A percentile compares a stretch with the other conserved stretches of the same genome.
Conservation (phyloP, 2,797 vertebrate species). For the Anniella stebbinsi region DNA sequence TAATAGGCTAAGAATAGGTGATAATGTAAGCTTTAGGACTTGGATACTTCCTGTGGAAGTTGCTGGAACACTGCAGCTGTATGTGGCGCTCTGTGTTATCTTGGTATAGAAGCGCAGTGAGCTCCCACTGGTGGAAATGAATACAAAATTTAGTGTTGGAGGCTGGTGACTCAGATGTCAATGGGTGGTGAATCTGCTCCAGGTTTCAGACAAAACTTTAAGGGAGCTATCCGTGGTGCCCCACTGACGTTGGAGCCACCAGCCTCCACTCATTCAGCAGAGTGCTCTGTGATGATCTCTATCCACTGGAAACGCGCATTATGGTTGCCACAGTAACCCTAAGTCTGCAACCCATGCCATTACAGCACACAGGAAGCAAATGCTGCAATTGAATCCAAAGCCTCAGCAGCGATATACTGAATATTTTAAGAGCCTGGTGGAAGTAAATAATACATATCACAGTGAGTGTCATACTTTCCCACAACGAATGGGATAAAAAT, state of each 20-base stretch:
- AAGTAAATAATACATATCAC: background rate
- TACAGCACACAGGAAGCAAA: background rate
- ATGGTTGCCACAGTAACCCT: background rate
- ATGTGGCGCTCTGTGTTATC: background rate
- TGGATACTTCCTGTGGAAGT: background rate
- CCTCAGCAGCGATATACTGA: constrained; percentile 30
- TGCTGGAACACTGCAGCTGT: background rate
- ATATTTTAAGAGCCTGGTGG: background rate
- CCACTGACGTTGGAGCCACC: too few species aligned
- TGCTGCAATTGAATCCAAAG: background rate
- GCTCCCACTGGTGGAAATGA: background rate
- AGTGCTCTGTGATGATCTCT: background rate
- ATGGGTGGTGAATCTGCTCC: too few species aligned
- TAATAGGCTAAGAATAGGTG: background rate
- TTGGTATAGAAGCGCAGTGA: background rate
- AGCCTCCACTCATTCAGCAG: background rate
- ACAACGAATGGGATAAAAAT: background rate
- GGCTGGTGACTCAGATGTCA: too few species aligned
- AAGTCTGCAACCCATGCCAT: background rate
- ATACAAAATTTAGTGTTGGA: background rate
- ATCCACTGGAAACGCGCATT: background rate
- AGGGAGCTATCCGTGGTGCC: too few species aligned
- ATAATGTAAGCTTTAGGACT: background rate
- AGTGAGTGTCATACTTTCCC: background rate
- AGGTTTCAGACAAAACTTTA: too few species aligned